Evolutionary conservation across 2,797 vertebrate species (phyloP).

Genomic region (Fringilla coelebs): DNA sequence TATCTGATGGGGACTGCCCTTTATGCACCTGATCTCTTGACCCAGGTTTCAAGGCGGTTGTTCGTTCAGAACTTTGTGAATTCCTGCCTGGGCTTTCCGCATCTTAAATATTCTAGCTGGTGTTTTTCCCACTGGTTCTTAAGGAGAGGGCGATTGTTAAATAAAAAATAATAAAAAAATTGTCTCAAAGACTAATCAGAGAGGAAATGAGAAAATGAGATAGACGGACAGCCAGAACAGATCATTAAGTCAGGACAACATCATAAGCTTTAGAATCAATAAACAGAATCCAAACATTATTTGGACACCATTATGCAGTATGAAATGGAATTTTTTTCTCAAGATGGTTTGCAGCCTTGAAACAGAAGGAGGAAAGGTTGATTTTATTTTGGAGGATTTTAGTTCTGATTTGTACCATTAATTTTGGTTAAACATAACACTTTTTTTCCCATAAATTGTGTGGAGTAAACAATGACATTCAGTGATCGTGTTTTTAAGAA

Average conservation of each 20-base stretch:
- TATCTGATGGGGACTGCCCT: conserved; percentile 61
- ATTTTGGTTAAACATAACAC: conserved; percentile 42
- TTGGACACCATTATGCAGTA: not conserved
- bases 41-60: conserved; percentile 57
- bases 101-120: conserved; percentile 55
- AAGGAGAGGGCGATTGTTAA: conserved; percentile 5
- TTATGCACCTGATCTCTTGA: conserved; percentile 70
- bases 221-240: not conserved
- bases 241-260: conserved; percentile 1
- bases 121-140: conserved; percentile 17
- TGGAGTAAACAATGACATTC: conserved; percentile 65
- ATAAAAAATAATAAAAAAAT: not conserved
- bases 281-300: conserved; percentile 16
- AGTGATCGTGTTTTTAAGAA: conserved; percentile 58
- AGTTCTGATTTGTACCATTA: conserved; percentile 41
- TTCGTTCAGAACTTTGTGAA: conserved; percentile 60
- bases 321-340: not conserved
- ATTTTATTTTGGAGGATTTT: conserved; percentile 42
- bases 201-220: not conserved
- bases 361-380: not conserved
- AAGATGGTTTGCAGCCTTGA: not conserved
- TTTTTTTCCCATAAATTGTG: conserved; percentile 11
- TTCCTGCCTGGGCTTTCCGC: not conserved
- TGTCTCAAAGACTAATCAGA: not conserved
- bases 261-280: conserved; percentile 17